These are phyloP conservation scores for Willisornis vidua DNA, from an alignment of 2,113 vertebrate genomes.

Conservation along the genomic window DNA sequence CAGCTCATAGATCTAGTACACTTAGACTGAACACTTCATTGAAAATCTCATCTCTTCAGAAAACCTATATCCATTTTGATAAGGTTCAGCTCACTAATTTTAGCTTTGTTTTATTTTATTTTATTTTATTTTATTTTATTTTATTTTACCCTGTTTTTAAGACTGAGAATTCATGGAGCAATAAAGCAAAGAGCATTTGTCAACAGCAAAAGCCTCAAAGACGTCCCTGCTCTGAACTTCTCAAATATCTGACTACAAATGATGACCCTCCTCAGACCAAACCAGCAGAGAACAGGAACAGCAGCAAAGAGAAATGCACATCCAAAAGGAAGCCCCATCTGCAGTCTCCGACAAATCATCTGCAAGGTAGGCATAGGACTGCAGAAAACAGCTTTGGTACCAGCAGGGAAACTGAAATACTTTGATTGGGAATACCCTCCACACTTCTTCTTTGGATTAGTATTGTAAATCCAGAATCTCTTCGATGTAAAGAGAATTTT, in stretches of 20 bases:
- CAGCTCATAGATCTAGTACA: constrained; percentile 81
- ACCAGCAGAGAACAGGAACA: constrained; percentile 88
- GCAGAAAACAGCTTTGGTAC: constrained; percentile 57
- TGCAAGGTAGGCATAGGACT: constrained; percentile 87
- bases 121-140: constrained; percentile 16
- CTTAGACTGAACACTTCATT: constrained; percentile 81
- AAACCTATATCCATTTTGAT: constrained; percentile 86
- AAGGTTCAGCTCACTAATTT: constrained; percentile 84
- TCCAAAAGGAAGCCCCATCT: constrained; percentile 85
- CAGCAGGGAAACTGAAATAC: constrained; percentile 63
- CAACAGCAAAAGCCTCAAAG: constrained; percentile 92
- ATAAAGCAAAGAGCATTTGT: constrained; percentile 91
- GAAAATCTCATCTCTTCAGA: constrained; percentile 81
- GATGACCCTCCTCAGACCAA: constrained; percentile 94
- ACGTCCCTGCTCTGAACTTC: constrained; percentile 97
- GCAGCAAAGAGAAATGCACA: constrained; percentile 89
- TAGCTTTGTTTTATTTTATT: constrained; percentile 28
- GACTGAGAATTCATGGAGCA: constrained; percentile 95
- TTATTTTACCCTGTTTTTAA: constrained; percentile 71
- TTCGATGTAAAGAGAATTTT: not conserved
- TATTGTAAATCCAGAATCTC: not conserved
- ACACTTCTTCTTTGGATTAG: not conserved
- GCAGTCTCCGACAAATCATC: constrained; percentile 87
- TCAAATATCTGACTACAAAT: constrained; percentile 97
- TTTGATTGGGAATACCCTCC: not conserved